Conservation (phyloP, 2,888 invertebrate species). For the Drosophila recens region DNA sequence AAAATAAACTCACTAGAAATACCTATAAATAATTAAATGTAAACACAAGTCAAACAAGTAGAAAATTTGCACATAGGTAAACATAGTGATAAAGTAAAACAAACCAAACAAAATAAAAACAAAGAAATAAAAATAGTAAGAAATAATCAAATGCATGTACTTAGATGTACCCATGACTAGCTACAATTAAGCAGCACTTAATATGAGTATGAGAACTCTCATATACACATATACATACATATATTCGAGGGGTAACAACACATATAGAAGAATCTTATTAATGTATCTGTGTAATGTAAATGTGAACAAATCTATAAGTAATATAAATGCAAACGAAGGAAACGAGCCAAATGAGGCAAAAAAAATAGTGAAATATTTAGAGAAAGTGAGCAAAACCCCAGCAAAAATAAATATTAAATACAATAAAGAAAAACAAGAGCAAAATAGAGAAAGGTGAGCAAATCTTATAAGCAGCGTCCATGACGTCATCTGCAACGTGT, state of each 20-base stretch:
- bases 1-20: constrained; percentile 16
- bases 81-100: constrained; percentile 60
- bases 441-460: constrained; percentile 12
- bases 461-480: constrained; percentile 42
- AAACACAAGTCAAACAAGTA: constrained; percentile 54
- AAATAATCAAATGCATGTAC: constrained; percentile 28
- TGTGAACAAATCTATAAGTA: constrained; percentile 53
- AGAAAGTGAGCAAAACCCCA: constrained; percentile 22
- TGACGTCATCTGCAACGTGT: constrained; percentile 63
- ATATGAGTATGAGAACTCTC: constrained; percentile 19
- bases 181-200: constrained; percentile 49
- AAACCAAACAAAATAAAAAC: constrained; percentile 40
- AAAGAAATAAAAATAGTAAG: constrained; percentile 11
- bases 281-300: constrained; percentile 74
- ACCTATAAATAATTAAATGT: constrained; percentile 55
- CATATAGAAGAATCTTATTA: constrained; percentile 51
- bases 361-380: constrained; percentile 73
- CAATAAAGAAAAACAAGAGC: not conserved
- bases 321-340: constrained; percentile 25
- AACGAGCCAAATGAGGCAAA: constrained; percentile 22
- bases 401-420: not conserved
- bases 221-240: constrained; percentile 18
- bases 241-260: constrained; percentile 32
- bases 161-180: constrained; percentile 50
- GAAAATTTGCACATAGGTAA: constrained; percentile 61